Evolutionary conservation across 2,797 vertebrate species (phyloP).

Genomic region (Myiotriccus ornatus): DNA sequence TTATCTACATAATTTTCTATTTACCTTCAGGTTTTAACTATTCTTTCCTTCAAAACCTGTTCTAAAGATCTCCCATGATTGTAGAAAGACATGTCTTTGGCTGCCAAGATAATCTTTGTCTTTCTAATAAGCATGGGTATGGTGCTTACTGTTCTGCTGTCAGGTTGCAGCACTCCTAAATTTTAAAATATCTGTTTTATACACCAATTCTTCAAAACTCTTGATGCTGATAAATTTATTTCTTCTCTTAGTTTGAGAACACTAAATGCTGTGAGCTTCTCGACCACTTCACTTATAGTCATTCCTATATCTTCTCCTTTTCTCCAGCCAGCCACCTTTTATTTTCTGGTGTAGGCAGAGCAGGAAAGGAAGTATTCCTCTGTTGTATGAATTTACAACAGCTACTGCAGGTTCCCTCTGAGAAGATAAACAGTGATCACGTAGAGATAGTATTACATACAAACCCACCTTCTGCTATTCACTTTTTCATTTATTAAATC

Average conservation of each 20-base stretch:
- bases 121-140: background rate
- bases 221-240: background rate
- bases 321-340: background rate
- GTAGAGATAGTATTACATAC: background rate
- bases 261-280: background rate
- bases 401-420: background rate
- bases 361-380: background rate
- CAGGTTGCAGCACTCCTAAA: background rate
- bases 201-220: background rate
- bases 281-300: background rate
- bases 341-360: background rate
- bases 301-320: background rate
- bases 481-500: background rate
- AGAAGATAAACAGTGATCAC: background rate
- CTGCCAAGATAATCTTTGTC: background rate
- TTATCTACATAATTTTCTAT: background rate
- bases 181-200: conserved; percentile 4
- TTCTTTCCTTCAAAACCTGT: background rate
- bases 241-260: background rate
- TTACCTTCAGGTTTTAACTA: background rate
- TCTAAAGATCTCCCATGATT: background rate
- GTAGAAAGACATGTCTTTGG: background rate
- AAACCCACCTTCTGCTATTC: background rate
- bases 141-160: background rate
- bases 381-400: background rate